Evolutionary conservation across 1,140 invertebrate species (phyloP).

Genomic region (Megathymus violae): DNA sequence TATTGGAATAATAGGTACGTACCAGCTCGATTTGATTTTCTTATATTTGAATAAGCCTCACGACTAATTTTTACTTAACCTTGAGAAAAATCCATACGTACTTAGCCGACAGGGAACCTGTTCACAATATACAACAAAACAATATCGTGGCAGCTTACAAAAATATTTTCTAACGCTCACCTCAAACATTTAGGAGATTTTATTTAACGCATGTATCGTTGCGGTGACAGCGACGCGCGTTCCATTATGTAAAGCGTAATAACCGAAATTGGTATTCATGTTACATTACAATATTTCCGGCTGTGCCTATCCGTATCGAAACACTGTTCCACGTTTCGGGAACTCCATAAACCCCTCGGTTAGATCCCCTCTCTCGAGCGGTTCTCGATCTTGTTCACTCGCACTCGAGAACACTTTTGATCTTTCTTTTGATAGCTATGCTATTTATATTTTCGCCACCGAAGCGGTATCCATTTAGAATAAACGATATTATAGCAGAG

Average conservation of each 20-base stretch:
- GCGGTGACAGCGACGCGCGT: constrained; percentile 37
- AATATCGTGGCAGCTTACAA: neutral
- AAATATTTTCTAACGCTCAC: constrained; percentile 10
- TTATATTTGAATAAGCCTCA: no score
- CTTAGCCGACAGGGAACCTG: no score
- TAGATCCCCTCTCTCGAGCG: constrained; percentile 33
- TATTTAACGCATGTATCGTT: constrained; percentile 31
- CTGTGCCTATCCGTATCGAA: constrained; percentile 45
- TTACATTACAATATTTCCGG: constrained; percentile 65
- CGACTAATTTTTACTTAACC: no score
- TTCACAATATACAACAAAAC: neutral
- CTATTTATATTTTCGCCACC: constrained; percentile 66
- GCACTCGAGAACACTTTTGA: constrained; percentile 61
- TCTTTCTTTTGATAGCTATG: constrained; percentile 65
- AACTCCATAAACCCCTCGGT: constrained; percentile 46
- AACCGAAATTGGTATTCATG: constrained; percentile 66
- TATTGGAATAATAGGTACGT: no score
- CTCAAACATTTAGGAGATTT: constrained; percentile 14
- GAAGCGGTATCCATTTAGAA: constrained; percentile 59
- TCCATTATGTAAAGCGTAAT: constrained; percentile 52
- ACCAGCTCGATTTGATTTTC: no score
- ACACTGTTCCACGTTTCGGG: constrained; percentile 14
- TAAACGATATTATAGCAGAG: constrained; percentile 61
- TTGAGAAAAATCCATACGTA: no score
- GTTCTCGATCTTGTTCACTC: constrained; percentile 39